Base-by-base conservation (phyloP, 2,888 invertebrate species). In the Meiosimyza platycephala region DNA sequence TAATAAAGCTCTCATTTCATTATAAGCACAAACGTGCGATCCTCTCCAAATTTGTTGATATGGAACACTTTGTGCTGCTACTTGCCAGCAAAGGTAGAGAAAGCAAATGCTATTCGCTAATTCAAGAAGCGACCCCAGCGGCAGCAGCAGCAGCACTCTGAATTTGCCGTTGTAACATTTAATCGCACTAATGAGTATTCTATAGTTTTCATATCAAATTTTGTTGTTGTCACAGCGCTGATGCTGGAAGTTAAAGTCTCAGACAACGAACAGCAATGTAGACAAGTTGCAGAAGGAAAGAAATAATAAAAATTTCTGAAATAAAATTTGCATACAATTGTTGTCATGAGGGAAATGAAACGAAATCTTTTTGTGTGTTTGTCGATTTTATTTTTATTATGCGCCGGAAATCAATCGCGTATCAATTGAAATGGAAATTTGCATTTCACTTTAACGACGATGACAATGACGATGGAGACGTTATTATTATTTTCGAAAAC, bases 321-420 rank as follows among this genome's bases (percentile, higher is more conserved):
- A 15, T 60, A 28, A 40, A 70, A 70, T 70, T 70, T 70, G 70
- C 70, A 70, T 70, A 70, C 70, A 63, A 70, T 52, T 63, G 70
- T 55, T 40, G 16, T 51, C 48, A 5, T 15, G 48, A 16, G 54
- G 62, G n/a, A 51, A 67, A 40, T 59, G 68, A 50, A 51, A 28
- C 4, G 66, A 67, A 67, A 57, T 50, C 48, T 62, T 69, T 69
- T 33, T 48, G 15, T 28, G 48, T 68, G 13, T 69, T 6, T 51
- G 5, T 69, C 28, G 13, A n/a, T 40, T n/a, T 33, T 64, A 15
- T n/a, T 66, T 18, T 55, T 40, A 66, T 69, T 69, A 52, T 70
- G 62, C 54, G 22, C 70, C 70, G 70, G 70, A 70, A 70, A 70
- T 70, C 54, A 40, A 63, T 65, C 18, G n/a, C n/a, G n/a, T 50